Evolutionary conservation across 2,888 invertebrate genomes (phyloP), one percentile per base, ranked within the genome.

Genomic region (Sesia apiformis): DNA sequence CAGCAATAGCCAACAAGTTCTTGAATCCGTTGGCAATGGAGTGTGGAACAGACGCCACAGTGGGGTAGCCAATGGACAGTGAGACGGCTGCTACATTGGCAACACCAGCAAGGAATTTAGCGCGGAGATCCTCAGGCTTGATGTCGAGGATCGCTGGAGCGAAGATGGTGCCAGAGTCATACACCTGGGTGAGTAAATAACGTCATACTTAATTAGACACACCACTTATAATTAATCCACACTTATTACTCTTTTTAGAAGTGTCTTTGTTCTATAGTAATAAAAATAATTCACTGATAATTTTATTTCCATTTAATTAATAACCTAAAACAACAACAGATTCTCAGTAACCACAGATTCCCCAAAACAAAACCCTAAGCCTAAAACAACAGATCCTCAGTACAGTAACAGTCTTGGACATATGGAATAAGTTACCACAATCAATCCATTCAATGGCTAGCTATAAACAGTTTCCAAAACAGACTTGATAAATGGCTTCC

Each of bases 11-110:
- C 91, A 99, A 91, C 76, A 99, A 90, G 89, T 98, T 98, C 93
- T 97, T 98, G 94, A 99, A 97, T 62, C 98, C 99, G 76, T 98
- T 98, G 87, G 96, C 96, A 75, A 99, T 93, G 86, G 97, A 97
- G 91, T 99, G 99, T 56, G 99, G 98, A 51, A 94, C 98, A 53
- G 99, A 99, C 50, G 98, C 99, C 63, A 97, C 89, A 8, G 98
- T 99, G 61, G 99, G 99, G 90, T 99, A 99, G 60, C 97, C 96
- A 77, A 99, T 96, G 64, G 94, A 90, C 84, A 99, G 92, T 75
- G 97, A 99, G 39, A 99, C 93, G 4, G 97, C 92, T 49, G 99
- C 99, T 74, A 99, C 92, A 72, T 98, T 98, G 63, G 96, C 94
- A 52, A 99, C 98, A 66, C 99, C 99, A 86, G 93, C 93, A 91